These are phyloP conservation scores for Calonectris borealis DNA, from an alignment of 2,113 vertebrate genomes.

Conservation along the genomic window DNA sequence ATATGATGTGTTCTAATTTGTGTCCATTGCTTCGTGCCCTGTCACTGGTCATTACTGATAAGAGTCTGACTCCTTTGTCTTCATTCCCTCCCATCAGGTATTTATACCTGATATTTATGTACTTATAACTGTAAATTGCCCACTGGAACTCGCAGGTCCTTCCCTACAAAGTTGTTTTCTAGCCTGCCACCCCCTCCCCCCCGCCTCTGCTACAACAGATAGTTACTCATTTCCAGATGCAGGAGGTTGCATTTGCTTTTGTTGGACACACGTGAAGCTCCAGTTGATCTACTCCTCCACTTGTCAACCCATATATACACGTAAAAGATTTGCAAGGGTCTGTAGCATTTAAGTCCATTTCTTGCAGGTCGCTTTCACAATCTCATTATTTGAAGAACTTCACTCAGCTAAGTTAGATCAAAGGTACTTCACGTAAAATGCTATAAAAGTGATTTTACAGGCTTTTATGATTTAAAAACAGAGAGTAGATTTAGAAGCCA, in stretches of 20 bases:
- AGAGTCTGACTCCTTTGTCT: not conserved
- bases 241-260: not conserved
- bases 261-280: not conserved
- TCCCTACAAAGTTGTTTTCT: not conserved
- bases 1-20: not conserved
- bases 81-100: not conserved
- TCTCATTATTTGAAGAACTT: not conserved
- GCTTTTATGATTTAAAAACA: not conserved
- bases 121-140: not conserved
- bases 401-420: not conserved
- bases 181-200: not conserved
- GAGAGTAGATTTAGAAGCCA: not conserved
- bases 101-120: not conserved
- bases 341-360: not conserved
- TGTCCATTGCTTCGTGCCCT: not conserved
- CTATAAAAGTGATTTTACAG: not conserved
- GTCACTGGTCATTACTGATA: not conserved
- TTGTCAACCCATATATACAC: not conserved
- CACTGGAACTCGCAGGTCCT: not conserved
- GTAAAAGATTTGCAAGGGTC: not conserved
- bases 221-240: not conserved
- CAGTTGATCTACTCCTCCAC: not conserved
- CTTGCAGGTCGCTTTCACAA: not conserved
- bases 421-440: not conserved
- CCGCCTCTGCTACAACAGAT: not conserved